phyloP scores from a whole-genome alignment of 2,797 vertebrate species.

The Taeniopygia guttata region DNA sequence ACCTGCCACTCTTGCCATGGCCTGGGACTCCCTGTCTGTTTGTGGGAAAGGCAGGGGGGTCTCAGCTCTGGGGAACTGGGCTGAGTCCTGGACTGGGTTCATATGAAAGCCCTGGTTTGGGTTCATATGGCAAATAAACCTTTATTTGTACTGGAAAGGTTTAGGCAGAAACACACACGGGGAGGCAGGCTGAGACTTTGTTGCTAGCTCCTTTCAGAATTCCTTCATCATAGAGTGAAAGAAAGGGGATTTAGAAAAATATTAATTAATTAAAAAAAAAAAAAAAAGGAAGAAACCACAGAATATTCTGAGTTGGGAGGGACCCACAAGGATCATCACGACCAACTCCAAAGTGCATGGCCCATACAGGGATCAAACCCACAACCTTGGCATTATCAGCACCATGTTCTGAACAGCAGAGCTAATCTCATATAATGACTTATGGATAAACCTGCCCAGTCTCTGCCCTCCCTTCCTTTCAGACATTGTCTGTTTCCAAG shows the following conservation, averaged over 20 bases:
- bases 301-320: neutral
- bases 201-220: neutral
- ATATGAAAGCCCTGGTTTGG: neutral
- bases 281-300: neutral
- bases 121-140: neutral
- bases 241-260: neutral
- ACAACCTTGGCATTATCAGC: neutral
- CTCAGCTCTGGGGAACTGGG: neutral
- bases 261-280: neutral
- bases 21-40: neutral
- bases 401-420: neutral
- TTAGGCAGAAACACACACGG: neutral
- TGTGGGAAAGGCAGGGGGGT: neutral
- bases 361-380: neutral
- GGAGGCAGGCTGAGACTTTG: neutral
- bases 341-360: neutral
- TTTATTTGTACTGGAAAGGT: neutral
- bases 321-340: neutral
- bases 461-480: neutral
- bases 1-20: fast-evolving
- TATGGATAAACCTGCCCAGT: neutral
- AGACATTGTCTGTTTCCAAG: neutral
- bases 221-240: neutral
- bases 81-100: neutral
- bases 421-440: neutral